Percentiles rank a stretch among this genome's conserved stretches.
Evolutionary conservation across 2,797 vertebrate genomes (phyloP).

Genomic region (Rhabdomys pumilio): DNA sequence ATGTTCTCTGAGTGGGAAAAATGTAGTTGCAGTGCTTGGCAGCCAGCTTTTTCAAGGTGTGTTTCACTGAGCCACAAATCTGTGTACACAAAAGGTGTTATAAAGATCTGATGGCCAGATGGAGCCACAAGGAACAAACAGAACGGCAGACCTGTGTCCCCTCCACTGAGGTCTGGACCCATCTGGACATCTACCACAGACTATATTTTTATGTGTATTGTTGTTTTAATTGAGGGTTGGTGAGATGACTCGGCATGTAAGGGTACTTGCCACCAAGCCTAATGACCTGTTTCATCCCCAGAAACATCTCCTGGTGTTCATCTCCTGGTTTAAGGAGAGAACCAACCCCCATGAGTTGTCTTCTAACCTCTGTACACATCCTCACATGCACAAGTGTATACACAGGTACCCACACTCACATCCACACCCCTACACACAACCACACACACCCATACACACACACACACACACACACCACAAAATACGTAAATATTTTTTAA

Average conservation of each 20-base stretch:
- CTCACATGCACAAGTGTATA: neutral
- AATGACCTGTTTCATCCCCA: neutral
- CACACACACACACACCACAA: neutral
- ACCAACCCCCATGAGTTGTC: neutral
- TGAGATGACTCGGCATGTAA: neutral
- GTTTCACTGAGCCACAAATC: neutral
- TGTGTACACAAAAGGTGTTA: neutral
- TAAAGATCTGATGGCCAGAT: neutral
- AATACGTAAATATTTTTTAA: neutral
- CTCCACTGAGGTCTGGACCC: neutral
- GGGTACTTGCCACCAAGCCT: neutral
- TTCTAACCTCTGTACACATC: neutral
- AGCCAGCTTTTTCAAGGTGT: neutral
- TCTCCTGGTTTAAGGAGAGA: neutral
- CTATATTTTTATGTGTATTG: neutral
- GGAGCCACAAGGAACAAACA: neutral
- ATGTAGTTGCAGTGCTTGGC: neutral
- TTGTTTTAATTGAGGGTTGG: neutral
- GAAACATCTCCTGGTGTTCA: neutral
- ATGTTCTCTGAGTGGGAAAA: slow-evolving; percentile 41
- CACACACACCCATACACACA: neutral
- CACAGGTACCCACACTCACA: neutral
- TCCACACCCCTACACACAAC: neutral
- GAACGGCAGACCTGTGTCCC: neutral
- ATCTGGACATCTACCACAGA: neutral